Conservation (phyloP, 2,797 vertebrate species). For the Leptatherina wallacei region DNA sequence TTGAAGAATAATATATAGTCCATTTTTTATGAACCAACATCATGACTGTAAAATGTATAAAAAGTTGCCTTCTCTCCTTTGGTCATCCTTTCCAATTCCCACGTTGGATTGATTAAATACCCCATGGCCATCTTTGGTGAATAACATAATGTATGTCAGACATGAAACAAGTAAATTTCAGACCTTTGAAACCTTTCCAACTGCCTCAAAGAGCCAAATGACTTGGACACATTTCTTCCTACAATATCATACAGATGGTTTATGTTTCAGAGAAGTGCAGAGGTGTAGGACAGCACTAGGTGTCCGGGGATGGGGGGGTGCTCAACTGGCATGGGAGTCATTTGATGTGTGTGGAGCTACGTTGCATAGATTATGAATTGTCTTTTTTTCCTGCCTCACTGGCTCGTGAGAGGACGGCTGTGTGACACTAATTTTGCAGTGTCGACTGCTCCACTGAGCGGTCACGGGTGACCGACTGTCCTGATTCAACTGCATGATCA, state of each 20-base stretch:
- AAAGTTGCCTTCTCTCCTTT: slow-evolving; percentile 33
- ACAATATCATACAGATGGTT: slow-evolving; percentile 71
- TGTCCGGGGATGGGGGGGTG: slow-evolving; percentile 36
- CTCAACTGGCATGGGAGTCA: slow-evolving; percentile 61
- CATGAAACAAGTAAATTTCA: slow-evolving; percentile 67
- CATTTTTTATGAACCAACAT: slow-evolving; percentile 15
- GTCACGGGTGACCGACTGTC: slow-evolving; percentile 89
- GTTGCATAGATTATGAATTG: slow-evolving; percentile 82
- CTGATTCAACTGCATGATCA: slow-evolving; percentile 76
- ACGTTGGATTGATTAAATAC: slow-evolving; percentile 30
- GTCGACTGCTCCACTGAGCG: slow-evolving; percentile 85
- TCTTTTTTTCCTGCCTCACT: slow-evolving; percentile 85
- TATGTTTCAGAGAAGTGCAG: slow-evolving; percentile 70
- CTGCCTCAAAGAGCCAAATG: slow-evolving; percentile 68
- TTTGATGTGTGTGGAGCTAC: slow-evolving; percentile 49
- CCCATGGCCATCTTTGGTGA: slow-evolving; percentile 42
- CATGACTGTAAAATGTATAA: slow-evolving; percentile 22
- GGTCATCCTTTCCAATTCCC: slow-evolving; percentile 42
- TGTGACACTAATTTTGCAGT: slow-evolving; percentile 85
- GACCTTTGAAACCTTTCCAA: slow-evolving; percentile 65
- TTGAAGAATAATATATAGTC: slow-evolving; percentile 20
- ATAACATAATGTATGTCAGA: slow-evolving; percentile 46
- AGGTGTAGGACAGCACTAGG: slow-evolving; percentile 61
- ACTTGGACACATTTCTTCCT: slow-evolving; percentile 60
- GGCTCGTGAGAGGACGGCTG: slow-evolving; percentile 85